These are phyloP conservation scores for Anagrus nilaparvatae DNA, from an alignment of 1,140 invertebrate species.

Conservation along the genomic window DNA sequence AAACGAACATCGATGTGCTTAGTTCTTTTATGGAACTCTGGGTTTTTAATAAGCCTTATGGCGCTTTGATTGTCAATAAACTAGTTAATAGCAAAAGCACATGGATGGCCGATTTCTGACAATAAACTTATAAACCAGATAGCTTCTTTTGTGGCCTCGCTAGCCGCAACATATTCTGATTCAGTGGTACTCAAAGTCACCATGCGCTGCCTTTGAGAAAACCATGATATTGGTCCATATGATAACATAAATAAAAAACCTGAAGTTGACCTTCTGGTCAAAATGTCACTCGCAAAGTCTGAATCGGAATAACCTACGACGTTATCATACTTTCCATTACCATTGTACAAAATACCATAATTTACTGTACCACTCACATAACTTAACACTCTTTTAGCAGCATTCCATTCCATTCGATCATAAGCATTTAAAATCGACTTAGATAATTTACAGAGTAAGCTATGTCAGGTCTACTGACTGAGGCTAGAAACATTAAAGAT, in stretches of 20 bases:
- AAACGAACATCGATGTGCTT: conserved; percentile 30
- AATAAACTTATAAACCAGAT: conserved; percentile 25
- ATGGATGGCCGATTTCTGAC: conserved; percentile 3
- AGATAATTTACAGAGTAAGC: conserved; percentile 5
- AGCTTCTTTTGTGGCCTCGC: conserved; percentile 31
- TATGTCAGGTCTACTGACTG: conserved; percentile 29
- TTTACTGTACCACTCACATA: conserved; percentile 8
- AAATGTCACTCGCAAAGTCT: conserved; percentile 10
- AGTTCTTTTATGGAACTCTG: conserved; percentile 22
- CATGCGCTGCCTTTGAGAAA: conserved; percentile 22
- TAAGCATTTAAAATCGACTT: not conserved
- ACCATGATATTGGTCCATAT: conserved; percentile 22
- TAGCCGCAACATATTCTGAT: conserved; percentile 28
- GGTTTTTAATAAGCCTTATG: conserved; percentile 31
- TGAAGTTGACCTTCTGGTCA: conserved; percentile 8
- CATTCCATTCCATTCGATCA: conserved; percentile 1
- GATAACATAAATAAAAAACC: conserved; percentile 11
- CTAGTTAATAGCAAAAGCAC: not conserved
- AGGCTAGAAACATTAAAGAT: conserved; percentile 26
- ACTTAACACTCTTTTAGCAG: conserved; percentile 6
- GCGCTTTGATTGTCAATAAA: conserved; percentile 28
- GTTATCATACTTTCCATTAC: not conserved
- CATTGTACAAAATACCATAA: conserved; percentile 17
- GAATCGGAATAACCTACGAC: conserved; percentile 8
- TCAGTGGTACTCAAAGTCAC: conserved; percentile 24